Evolutionary conservation across 2,888 invertebrate genomes (phyloP).

Genomic region (Dryobotodes eremita): DNA sequence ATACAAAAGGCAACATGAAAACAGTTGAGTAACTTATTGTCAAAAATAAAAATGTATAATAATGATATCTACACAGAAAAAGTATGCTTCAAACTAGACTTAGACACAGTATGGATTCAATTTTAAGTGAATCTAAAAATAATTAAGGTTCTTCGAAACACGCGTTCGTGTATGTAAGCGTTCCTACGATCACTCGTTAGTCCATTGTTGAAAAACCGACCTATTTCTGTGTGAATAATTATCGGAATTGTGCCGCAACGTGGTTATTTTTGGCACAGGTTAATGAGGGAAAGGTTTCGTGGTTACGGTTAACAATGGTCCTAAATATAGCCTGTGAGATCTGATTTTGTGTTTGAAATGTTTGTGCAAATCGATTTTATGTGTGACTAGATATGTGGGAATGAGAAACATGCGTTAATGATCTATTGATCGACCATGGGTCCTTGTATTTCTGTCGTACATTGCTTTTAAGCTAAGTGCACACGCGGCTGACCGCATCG

Average conservation of each 20-base stretch:
- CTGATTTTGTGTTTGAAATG: constrained; percentile 21
- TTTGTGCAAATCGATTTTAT: neutral
- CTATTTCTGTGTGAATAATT: constrained; percentile 52
- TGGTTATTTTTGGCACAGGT: constrained; percentile 55
- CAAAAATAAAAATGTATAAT: neutral
- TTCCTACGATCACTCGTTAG: constrained; percentile 33
- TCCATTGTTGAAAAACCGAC: constrained; percentile 47
- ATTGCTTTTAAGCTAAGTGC: neutral
- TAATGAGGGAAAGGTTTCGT: constrained; percentile 48
- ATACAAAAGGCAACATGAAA: neutral
- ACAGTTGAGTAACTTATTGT: neutral
- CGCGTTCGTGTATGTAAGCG: constrained; percentile 23
- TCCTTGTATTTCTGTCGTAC: neutral
- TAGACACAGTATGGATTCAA: neutral
- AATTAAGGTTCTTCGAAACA: neutral
- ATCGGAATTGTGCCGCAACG: constrained; percentile 36
- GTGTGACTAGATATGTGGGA: neutral
- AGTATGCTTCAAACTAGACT: neutral
- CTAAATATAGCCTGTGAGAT: constrained; percentile 26
- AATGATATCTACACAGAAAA: neutral
- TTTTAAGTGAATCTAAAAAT: constrained; percentile 14
- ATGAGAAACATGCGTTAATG: neutral
- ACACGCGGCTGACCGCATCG: no score
- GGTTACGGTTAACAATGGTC: constrained; percentile 37
- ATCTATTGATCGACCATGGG: neutral